A percentile compares a stretch with the other conserved stretches of the same genome.
Conservation (phyloP, 2,113 vertebrate species). For the Thunnus maccoyii region DNA sequence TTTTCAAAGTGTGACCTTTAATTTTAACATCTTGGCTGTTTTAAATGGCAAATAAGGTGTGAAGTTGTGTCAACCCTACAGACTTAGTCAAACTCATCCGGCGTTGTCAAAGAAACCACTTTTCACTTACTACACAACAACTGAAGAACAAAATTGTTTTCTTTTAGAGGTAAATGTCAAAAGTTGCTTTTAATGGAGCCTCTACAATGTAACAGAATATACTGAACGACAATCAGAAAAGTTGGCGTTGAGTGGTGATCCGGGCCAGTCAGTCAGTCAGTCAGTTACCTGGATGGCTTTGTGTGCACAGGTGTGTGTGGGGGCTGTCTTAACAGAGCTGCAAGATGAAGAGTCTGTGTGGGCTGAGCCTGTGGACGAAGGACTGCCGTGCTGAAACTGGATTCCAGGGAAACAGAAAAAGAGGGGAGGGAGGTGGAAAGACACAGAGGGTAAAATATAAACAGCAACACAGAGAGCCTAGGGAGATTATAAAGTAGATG, state of each 20-base stretch:
- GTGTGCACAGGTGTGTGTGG: constrained; percentile 82
- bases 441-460: neutral
- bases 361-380: constrained; percentile 90
- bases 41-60: neutral
- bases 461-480: neutral
- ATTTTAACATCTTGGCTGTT: neutral
- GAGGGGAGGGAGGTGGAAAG: neutral
- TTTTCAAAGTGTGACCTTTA: constrained; percentile 37
- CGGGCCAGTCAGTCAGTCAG: neutral
- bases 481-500: neutral
- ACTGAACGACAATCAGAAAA: neutral
- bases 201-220: neutral
- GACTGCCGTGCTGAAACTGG: constrained; percentile 93
- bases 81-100: neutral
- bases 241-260: neutral
- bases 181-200: no score
- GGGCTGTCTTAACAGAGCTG: constrained; percentile 85
- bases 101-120: neutral
- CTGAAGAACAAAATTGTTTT: neutral
- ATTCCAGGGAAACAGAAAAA: constrained; percentile 15
- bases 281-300: constrained; percentile 92
- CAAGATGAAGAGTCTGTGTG: constrained; percentile 94
- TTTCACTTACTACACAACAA: neutral
- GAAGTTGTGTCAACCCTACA: neutral
- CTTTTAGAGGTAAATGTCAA: constrained; percentile 1